Evolutionary conservation across 1,140 invertebrate genomes (phyloP).

Genomic region (Drosophila biarmipes): DNA sequence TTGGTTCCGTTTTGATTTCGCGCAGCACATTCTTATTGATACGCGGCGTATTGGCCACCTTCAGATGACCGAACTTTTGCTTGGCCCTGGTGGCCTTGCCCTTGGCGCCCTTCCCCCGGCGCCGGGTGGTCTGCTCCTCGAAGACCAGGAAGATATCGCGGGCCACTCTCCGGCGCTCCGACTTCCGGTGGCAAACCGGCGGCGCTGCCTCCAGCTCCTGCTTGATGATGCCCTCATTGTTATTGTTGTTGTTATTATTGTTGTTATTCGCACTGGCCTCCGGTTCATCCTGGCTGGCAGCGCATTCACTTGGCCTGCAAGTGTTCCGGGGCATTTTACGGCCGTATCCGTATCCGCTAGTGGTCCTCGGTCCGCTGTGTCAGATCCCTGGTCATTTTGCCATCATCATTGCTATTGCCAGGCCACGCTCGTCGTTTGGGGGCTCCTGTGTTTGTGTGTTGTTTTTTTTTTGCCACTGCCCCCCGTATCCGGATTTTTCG

Average conservation of each 20-base stretch:
- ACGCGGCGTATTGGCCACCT: conserved; percentile 72
- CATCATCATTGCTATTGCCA: conserved; percentile 16
- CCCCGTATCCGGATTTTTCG: conserved; percentile 22
- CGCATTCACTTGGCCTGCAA: conserved; percentile 78
- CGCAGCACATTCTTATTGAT: conserved; percentile 67
- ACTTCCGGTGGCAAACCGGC: conserved; percentile 76
- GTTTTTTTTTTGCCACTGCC: conserved; percentile 15
- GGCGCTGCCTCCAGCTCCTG: conserved; percentile 68
- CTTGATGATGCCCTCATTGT: conserved; percentile 45
- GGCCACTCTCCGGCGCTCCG: conserved; percentile 79
- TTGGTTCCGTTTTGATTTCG: conserved; percentile 83
- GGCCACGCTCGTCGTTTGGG: conserved; percentile 9
- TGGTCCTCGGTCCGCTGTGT: conserved; percentile 19
- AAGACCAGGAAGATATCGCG: conserved; percentile 82
- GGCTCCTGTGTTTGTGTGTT: neutral
- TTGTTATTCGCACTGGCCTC: conserved; percentile 34
- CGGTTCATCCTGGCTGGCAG: conserved; percentile 42
- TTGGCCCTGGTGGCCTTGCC: conserved; percentile 63
- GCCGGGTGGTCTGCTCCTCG: conserved; percentile 70
- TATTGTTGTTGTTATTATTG: conserved; percentile 31
- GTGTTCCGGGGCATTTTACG: conserved; percentile 79
- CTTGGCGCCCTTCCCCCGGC: conserved; percentile 61
- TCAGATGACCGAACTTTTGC: conserved; percentile 78
- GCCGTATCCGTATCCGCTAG: conserved; percentile 59
- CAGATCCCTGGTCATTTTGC: conserved; percentile 52